These are phyloP conservation scores for Scomberomorus guttatus DNA, from an alignment of 2,797 vertebrate species.

Conservation along the genomic window DNA sequence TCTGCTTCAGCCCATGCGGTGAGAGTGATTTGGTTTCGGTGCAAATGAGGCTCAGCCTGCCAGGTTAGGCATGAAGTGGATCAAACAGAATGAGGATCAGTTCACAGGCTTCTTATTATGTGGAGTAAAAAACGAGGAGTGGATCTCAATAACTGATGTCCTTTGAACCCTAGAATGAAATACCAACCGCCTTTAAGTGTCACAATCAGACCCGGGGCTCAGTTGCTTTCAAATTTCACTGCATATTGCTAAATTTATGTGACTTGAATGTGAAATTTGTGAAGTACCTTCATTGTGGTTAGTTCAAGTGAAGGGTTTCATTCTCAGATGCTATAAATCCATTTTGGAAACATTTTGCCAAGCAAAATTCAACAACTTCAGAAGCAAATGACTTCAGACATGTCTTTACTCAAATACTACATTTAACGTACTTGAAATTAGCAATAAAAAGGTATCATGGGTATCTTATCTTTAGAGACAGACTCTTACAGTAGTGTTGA, in stretches of 20 bases:
- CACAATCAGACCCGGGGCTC: constrained; percentile 27
- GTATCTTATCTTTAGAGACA: neutral
- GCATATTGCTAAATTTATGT: neutral
- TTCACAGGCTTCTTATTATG: constrained; percentile 39
- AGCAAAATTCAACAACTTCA: neutral
- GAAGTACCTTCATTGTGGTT: neutral
- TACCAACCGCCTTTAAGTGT: constrained; percentile 22
- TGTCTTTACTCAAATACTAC: neutral
- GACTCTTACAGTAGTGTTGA: neutral
- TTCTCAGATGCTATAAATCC: neutral
- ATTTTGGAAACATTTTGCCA: neutral
- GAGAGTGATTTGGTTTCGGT: constrained; percentile 13
- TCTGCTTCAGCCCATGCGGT: neutral
- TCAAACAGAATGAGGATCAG: constrained; percentile 56
- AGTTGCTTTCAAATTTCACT: neutral
- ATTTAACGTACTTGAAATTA: neutral
- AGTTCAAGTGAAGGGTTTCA: neutral
- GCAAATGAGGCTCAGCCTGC: constrained; percentile 26
- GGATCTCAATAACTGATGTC: constrained; percentile 31
- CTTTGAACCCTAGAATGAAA: constrained; percentile 46
- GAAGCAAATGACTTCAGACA: neutral
- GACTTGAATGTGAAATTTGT: constrained; percentile 2
- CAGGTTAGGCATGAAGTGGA: constrained; percentile 22
- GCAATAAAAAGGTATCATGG: neutral
- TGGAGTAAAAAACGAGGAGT: constrained; percentile 31